A percentile compares a stretch with the other conserved stretches of the same genome.
phyloP scores from a whole-genome alignment of 2,797 vertebrate genomes.

The Heterohyrax brucei region DNA sequence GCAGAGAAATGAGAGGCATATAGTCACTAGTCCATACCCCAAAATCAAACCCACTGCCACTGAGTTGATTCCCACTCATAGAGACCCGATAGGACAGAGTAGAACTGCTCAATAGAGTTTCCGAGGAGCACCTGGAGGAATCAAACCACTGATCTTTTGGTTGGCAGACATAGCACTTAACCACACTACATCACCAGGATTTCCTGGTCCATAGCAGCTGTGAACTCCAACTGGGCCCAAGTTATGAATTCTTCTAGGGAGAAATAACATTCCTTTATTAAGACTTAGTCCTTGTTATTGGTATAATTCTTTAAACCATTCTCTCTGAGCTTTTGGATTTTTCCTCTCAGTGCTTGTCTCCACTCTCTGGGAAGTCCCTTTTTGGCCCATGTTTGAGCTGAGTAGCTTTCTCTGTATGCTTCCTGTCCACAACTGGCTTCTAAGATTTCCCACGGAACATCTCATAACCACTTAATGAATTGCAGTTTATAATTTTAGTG shows the following conservation, averaged over 20 bases:
- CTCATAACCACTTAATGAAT: slow-evolving; percentile 30
- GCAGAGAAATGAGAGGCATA: not conserved
- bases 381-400: not conserved
- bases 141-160: too few species aligned
- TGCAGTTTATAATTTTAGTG: slow-evolving; percentile 29
- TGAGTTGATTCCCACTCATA: too few species aligned
- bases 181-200: too few species aligned
- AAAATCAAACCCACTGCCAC: too few species aligned
- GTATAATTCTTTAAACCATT: not conserved
- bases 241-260: not conserved
- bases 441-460: not conserved
- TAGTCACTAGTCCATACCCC: not conserved
- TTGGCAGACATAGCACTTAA: too few species aligned
- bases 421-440: not conserved
- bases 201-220: not conserved
- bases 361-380: not conserved
- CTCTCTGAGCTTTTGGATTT: not conserved
- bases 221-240: not conserved
- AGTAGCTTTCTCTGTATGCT: not conserved
- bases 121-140: too few species aligned
- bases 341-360: not conserved
- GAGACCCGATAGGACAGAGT: too few species aligned
- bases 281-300: not conserved
- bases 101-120: too few species aligned
- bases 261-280: not conserved